Percentiles rank a stretch among this genome's conserved stretches.
Conservation (phyloP, 2,797 vertebrate species). For the Sebastes taczanowskii region DNA sequence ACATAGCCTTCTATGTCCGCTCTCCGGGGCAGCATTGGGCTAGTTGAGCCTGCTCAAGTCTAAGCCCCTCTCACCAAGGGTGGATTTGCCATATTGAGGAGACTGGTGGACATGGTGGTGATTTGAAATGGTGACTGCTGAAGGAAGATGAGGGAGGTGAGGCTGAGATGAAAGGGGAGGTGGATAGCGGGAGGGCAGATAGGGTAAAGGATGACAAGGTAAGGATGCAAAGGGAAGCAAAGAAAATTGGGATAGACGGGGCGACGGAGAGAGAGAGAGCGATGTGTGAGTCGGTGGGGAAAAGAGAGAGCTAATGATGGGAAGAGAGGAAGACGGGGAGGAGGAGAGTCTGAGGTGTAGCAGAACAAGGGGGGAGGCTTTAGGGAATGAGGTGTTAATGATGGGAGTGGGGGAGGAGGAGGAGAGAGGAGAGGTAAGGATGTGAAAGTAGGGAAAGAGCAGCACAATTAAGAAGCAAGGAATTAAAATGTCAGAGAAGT, state of each 20-base stretch:
- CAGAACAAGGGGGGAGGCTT: not conserved
- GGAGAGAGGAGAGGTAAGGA: constrained; percentile 14
- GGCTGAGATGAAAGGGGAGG: constrained; percentile 33
- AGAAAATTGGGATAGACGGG: constrained; percentile 20
- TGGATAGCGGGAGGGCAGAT: constrained; percentile 4
- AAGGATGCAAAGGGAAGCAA: constrained; percentile 18
- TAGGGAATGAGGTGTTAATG: constrained; percentile 50
- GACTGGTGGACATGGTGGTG: constrained; percentile 32
- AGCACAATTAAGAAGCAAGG: constrained; percentile 55
- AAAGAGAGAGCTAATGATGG: constrained; percentile 47
- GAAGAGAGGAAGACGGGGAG: not conserved
- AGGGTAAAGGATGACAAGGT: constrained; percentile 32
- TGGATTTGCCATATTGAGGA: constrained; percentile 51
- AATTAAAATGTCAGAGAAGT: constrained; percentile 62
- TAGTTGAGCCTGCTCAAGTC: constrained; percentile 33
- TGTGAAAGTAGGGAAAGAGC: constrained; percentile 35
- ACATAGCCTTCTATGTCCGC: constrained; percentile 31
- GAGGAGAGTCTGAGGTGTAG: constrained; percentile 5
- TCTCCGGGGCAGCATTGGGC: constrained; percentile 23
- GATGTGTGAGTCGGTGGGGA: not conserved
- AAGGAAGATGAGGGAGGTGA: constrained; percentile 23
- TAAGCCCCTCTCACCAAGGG: constrained; percentile 43
- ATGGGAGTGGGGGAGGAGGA: constrained; percentile 10
- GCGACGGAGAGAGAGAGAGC: not conserved
- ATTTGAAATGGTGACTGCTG: constrained; percentile 39